Percentiles rank a stretch among this genome's conserved stretches.
Evolutionary conservation across 2,888 invertebrate species (phyloP).

Genomic region (Orthonevra nobilis): DNA sequence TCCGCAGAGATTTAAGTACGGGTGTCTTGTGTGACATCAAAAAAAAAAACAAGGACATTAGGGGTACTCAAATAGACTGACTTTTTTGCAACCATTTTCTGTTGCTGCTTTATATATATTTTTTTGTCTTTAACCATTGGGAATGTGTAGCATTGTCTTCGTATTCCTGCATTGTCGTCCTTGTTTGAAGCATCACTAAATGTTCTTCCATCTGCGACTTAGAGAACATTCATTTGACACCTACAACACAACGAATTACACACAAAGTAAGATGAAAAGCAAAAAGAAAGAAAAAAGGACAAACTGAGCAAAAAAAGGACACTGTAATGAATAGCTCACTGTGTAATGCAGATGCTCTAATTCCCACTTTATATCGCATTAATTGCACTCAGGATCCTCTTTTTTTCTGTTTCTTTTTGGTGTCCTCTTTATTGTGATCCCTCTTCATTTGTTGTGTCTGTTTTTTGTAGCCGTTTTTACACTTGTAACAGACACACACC

Average conservation of each 20-base stretch:
- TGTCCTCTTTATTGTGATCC: conserved; percentile 1
- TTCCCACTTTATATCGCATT: conserved; percentile 69
- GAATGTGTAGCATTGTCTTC: conserved; percentile 20
- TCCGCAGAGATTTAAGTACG: conserved; percentile 53
- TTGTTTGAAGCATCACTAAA: conserved; percentile 59
- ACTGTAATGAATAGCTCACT: conserved; percentile 65
- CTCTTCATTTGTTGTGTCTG: conserved; percentile 19
- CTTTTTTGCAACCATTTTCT: background rate
- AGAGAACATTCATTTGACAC: conserved; percentile 58
- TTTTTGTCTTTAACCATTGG: conserved; percentile 2
- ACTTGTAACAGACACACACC: conserved; percentile 31
- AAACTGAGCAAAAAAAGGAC: background rate
- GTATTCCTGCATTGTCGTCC: conserved; percentile 35
- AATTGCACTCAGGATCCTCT: conserved; percentile 57
- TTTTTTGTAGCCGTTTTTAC: conserved; percentile 30
- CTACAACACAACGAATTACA: conserved; percentile 60
- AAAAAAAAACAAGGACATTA: conserved; percentile 51
- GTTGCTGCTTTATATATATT: conserved; percentile 52
- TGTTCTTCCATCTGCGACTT: conserved; percentile 12
- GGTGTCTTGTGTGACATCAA: conserved; percentile 45
- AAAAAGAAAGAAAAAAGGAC: conserved; percentile 28
- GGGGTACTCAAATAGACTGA: background rate
- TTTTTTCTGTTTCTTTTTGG: background rate
- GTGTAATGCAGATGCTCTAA: conserved; percentile 69
- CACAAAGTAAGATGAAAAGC: conserved; percentile 13